Evolutionary conservation across 2,888 invertebrate genomes (phyloP).

Genomic region (Callosobruchus maculatus): DNA sequence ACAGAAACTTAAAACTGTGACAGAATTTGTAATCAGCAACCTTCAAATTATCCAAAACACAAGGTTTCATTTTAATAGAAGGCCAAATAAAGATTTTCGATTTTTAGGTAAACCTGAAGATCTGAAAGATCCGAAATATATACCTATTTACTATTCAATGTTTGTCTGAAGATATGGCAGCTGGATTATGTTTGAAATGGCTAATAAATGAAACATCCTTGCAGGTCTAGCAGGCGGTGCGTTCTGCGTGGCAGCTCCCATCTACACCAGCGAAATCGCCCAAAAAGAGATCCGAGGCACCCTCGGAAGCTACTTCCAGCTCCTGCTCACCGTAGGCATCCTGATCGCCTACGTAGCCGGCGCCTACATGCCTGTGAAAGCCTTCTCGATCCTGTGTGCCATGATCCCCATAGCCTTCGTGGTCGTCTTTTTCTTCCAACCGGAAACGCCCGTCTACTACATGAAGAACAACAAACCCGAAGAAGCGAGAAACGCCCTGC

Average conservation of each 20-base stretch:
- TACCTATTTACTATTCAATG: no score
- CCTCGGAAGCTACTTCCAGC: constrained; percentile 82
- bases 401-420: constrained; percentile 67
- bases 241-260: constrained; percentile 78
- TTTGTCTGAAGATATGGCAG: no score
- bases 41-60: no score
- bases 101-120: no score
- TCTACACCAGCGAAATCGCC: constrained; percentile 83
- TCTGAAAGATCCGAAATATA: no score
- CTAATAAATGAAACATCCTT: no score
- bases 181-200: no score
- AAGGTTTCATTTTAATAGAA: no score
- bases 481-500: constrained; percentile 66
- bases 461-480: constrained; percentile 61
- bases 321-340: constrained; percentile 81
- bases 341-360: constrained; percentile 73
- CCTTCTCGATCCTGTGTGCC: constrained; percentile 64
- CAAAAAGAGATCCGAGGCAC: constrained; percentile 79
- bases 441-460: constrained; percentile 78
- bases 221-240: constrained; percentile 73
- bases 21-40: no score
- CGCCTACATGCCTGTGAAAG: constrained; percentile 51
- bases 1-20: no score
- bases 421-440: constrained; percentile 74
- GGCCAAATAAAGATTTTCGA: no score